Base-by-base conservation (phyloP, 2,113 vertebrate species). In the Asarcornis scutulata region DNA sequence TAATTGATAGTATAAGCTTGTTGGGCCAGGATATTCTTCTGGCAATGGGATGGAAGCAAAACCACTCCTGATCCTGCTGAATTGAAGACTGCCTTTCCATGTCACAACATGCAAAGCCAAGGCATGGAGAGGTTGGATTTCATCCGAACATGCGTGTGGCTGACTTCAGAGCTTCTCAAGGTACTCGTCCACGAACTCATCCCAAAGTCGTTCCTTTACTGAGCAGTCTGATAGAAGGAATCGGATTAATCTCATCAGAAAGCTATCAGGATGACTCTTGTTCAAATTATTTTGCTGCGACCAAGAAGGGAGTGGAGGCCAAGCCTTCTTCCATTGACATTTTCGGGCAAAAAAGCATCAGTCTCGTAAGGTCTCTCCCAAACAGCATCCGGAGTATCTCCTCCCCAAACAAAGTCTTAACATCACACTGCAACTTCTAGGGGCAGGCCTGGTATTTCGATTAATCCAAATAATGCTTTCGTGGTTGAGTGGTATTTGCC, bases 71-170 rank as follows among this genome's bases (percentile, higher is more conserved):
- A 29, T 18, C 29, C 64, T 23, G 18, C 27, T 66, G 8, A 29
- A 14, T 17, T 10, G 32, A 18, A 25, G 8, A 25, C 34, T 77
- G 21, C 64, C 68, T 85, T 91, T 63, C 53, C 32, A 14, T 36
- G 20, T 64, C 55, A 20, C 21, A 6, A 0, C 3, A 1, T 38
- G 55, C 26, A 68, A 9, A 72, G 13, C 52, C 38, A n/a, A 14
- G 36, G 34, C 25, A 5, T 3, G 26, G 32, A 50, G 14, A 32
- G 10, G 7, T 25, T 26, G 13, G 7, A 2, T 31, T 50, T 42
- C 56, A 44, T 44, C 56, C 40, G 58, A 25, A 32, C 0, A 0
- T 11, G 6, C 22, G 9, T 4, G 9, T 52, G 40, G 5, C 36
- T 68, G 69, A 68, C 32, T 42, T 63, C 16, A 63, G 42, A 36